Base-by-base conservation (phyloP, 1,140 invertebrate genomes). In the Sinella curviseta region DNA sequence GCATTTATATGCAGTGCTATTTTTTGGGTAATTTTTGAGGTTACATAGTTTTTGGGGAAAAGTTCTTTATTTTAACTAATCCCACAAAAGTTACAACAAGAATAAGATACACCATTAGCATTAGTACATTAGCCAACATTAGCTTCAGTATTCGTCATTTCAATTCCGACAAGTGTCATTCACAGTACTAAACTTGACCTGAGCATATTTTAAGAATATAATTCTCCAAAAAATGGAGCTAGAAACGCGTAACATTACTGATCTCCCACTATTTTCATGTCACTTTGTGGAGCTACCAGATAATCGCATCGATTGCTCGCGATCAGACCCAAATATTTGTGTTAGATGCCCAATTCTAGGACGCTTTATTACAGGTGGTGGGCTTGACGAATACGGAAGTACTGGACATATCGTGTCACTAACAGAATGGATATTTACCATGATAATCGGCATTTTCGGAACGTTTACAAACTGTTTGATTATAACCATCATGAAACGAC, bases 201-300 rank as follows among this genome's bases (percentile, higher is more conserved):
- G n/a, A n/a, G n/a, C n/a, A n/a, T n/a, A n/a, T n/a, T n/a, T n/a
- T n/a, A n/a, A n/a, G n/a, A n/a, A n/a, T n/a, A n/a, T n/a, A n/a
- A n/a, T n/a, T n/a, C n/a, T n/a, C n/a, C n/a, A n/a, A n/a, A n/a
- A n/a, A n/a, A n/a, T n/a, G n/a, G n/a, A n/a, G n/a, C n/a, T 20
- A 48, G 39, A 48, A 8, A 20, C 39, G 20, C 8, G 39, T 48
- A 48, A 48, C 20, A 48, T 12, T 12, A 48, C 39, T 48, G 24
- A n/a, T 26, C 24, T 60, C 8, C 57, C 65, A 12, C 65, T 70
- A 8, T 70, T 70, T 31, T 16, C 65, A 33, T 70, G 65, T 70
- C 65, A 70, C 31, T 30, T 70, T 70, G 65, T 70, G 28, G 65
- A 70, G 31, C 65, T 70, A 31, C 65, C 65, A 3, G 65, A 70